phyloP scores from a whole-genome alignment of 1,140 invertebrate species.

The Musca domestica region DNA sequence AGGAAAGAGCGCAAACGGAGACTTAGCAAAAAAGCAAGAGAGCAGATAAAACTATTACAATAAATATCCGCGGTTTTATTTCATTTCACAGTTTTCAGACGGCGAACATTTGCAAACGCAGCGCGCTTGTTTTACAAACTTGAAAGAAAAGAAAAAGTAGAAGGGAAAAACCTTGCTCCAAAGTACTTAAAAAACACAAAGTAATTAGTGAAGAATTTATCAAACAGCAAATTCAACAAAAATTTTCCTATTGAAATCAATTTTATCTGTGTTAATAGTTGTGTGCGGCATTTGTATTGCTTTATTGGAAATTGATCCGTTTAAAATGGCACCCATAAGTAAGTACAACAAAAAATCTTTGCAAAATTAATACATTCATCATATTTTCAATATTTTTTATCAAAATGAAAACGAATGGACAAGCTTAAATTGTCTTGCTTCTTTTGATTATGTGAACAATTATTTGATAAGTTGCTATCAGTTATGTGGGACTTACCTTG shows the following conservation, averaged over 20 bases:
- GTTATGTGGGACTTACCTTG: conserved; percentile 55
- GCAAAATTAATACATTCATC: not conserved
- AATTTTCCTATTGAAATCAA: too few relatives aligned
- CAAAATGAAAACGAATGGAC: not conserved
- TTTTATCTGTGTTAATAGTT: too few relatives aligned
- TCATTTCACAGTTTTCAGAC: conserved; percentile 32
- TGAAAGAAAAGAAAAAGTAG: not conserved
- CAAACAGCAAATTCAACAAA: too few relatives aligned
- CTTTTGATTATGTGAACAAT: too few relatives aligned
- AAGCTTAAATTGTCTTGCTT: not conserved
- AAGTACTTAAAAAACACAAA: not conserved
- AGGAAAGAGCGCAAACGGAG: conserved; percentile 1
- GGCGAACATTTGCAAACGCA: too few relatives aligned
- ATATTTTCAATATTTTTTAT: not conserved
- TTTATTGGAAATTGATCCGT: conserved; percentile 35
- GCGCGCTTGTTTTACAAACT: too few relatives aligned
- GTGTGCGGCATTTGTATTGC: conserved; percentile 19
- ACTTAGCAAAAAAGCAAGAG: not conserved
- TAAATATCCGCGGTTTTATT: conserved; percentile 42
- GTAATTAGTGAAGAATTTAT: not conserved
- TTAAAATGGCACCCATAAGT: conserved; percentile 45
- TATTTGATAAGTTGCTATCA: not conserved
- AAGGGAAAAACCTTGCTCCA: not conserved
- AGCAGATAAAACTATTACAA: conserved; percentile 38
- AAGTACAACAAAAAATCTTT: conserved; percentile 27